phyloP scores from a whole-genome alignment of 2,797 vertebrate genomes.

The Miichthys miiuy region DNA sequence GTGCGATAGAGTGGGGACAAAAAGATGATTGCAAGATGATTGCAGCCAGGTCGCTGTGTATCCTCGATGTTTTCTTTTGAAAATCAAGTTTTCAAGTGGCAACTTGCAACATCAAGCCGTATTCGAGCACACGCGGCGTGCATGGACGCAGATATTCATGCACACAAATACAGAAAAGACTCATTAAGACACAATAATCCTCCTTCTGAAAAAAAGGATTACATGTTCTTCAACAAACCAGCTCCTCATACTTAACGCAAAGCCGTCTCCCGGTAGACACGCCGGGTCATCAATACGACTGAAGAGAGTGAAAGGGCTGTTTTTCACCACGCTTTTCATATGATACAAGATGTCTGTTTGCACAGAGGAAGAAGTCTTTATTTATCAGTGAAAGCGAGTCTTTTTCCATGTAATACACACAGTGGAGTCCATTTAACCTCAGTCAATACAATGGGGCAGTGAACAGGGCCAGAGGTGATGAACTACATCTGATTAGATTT shows the following conservation, averaged over 20 bases:
- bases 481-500: conserved; percentile 20
- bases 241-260: neutral
- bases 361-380: conserved; percentile 19
- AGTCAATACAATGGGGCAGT: neutral
- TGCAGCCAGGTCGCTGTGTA: neutral
- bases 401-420: conserved; percentile 11
- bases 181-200: neutral
- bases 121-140: neutral
- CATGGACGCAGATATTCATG: conserved; percentile 6
- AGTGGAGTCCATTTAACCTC: conserved; percentile 20
- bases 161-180: neutral
- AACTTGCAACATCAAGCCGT: neutral
- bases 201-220: neutral
- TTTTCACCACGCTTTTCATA: conserved; percentile 29
- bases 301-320: neutral
- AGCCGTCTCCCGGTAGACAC: neutral
- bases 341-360: conserved; percentile 40
- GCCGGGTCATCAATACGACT: conserved; percentile 15
- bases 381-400: neutral
- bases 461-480: neutral
- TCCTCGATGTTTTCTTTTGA: neutral
- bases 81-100: neutral
- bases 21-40: conserved; percentile 3
- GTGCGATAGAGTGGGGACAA: neutral
- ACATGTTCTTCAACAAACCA: neutral